Evolutionary conservation across 2,888 invertebrate genomes (phyloP), one percentile per base, ranked within the genome.

Genomic region (Coenonympha glycerion): DNA sequence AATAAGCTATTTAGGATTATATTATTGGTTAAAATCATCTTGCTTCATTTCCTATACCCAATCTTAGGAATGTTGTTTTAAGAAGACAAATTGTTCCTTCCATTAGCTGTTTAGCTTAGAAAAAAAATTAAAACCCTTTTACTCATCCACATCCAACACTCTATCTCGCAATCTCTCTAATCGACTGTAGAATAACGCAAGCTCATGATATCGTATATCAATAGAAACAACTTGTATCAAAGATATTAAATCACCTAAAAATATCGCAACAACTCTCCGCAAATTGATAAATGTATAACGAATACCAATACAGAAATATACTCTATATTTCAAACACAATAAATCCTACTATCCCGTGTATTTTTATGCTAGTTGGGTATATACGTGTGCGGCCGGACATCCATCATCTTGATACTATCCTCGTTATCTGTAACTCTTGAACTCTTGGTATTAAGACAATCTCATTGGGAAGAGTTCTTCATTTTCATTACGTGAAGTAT

Each of bases 401-500:
- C 42, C 42, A 60, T 64, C 65, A 65, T 60, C 24, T 39, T 49
- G 59, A 60, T 60, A 60, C 58, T 42, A 41, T 47, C 51, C 49
- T 59, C 57, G 58, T 61, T 63, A 60, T 64, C 62, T 58, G 47
- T 47, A 60, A 60, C 52, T 61, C 47, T 59, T 47, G 50, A 60
- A 57, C 59, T 61, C 55, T 52, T 52, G 46, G 58, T 58, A 60
- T 62, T 60, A 61, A 53, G 56, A 59, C 64, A 62, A 65, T 62
- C 60, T 60, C 59, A 52, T 59, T 53, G 49, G 49, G 50, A 45
- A 50, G 15, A 16, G 39, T 58, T 59, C 57, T 57, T 49, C 57
- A 54, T 60, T 64, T 63, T 68, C 64, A 68, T 68, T 67, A 68
- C 60, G 5, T 40, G 48, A 51, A 62, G 58, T n/a, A n/a, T n/a